phyloP scores from a whole-genome alignment of 1,140 invertebrate species.

The Chironomus tepperi region DNA sequence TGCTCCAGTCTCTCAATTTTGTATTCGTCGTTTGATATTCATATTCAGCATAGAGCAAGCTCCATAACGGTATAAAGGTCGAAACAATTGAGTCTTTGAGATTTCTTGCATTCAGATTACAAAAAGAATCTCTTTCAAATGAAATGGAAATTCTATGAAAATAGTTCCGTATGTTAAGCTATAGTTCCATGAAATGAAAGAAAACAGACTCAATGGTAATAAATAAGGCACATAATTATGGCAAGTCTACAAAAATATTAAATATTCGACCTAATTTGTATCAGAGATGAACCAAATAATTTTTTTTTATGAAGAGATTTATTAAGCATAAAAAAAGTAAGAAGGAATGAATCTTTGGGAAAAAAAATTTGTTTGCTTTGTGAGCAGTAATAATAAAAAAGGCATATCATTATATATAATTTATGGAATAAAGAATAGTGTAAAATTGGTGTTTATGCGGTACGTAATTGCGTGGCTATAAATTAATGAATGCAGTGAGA shows the following conservation, averaged over 20 bases:
- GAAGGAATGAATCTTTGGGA: no score
- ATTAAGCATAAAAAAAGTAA: no score
- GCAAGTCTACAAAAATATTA: neutral
- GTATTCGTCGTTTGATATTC: neutral
- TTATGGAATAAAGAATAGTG: no score
- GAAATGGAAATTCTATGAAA: neutral
- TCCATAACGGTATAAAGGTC: neutral
- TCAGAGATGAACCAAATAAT: neutral
- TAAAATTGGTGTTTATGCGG: no score
- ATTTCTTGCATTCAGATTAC: conserved; percentile 5
- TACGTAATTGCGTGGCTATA: no score
- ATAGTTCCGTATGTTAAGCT: neutral
- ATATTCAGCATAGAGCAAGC: neutral
- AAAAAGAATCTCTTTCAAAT: conserved; percentile 9
- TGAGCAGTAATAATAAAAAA: no score
- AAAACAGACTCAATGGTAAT: neutral
- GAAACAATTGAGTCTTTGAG: conserved; percentile 10
- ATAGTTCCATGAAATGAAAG: neutral
- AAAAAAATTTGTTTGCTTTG: no score
- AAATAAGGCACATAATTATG: neutral
- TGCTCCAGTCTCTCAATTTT: neutral
- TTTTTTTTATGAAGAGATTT: no score
- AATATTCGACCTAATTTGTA: neutral
- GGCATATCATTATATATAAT: no score
- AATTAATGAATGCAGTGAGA: no score